Evolutionary conservation across 2,888 invertebrate species (phyloP), one percentile per base, ranked within the genome.

Genomic region (Parnassius mnemosyne): DNA sequence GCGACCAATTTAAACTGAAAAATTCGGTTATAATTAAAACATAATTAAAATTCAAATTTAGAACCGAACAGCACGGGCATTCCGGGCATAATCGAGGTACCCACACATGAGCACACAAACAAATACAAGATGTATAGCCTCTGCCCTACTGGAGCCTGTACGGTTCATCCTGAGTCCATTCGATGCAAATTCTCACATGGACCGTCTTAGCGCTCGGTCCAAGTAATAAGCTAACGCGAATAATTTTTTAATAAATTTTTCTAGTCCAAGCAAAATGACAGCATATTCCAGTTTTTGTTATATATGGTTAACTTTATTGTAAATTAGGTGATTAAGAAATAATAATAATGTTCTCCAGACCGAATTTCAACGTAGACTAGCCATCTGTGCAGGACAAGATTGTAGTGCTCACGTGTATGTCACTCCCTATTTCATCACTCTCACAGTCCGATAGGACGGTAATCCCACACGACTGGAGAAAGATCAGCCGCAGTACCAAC

Each of bases 111-210:
- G 52, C 43, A 25, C 57, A 57, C 55, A 13, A 34, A 44, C 57
- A 16, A 49, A 10, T 13, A 20, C 34, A 60, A 54, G 25, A 79
- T 74, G 74, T 76, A 77, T 71, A 71, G 71, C 70, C 72, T 73
- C 74, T 78, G 81, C 80, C 79, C 76, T 80, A 70, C 71, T 72
- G 75, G 84, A 83, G 80, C 80, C 81, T 78, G 80, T 70, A 76
- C 67, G 75, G 75, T 73, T 73, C 79, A 79, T 84, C 83, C 79
- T 75, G 71, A 75, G 75, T 79, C 87, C 85, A 89, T 89, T 89
- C 89, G 89, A 89, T 89, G 89, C 89, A 87, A 89, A 89, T 89
- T 87, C 84, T 85, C 86, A 83, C 87, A 85, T 83, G 81, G 85
- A 74, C 78, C 76, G 80, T 74, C 76, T 80, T 75, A 67, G 62